These are phyloP conservation scores for Lamprotornis superbus DNA, from an alignment of 2,113 vertebrate species.

Conservation along the genomic window DNA sequence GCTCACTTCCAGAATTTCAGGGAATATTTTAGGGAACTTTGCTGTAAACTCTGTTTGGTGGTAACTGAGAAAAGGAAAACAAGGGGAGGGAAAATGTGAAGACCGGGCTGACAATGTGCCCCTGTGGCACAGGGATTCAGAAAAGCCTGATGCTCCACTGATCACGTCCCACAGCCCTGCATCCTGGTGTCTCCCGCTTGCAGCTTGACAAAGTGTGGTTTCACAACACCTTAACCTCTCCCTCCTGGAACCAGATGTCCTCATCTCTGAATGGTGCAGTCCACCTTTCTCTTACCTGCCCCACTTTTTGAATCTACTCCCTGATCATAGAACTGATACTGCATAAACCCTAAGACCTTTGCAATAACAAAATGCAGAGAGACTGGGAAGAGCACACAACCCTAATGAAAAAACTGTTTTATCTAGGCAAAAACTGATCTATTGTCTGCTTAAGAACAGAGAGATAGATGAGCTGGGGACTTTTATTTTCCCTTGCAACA, in stretches of 20 bases:
- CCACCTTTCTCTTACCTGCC: not conserved
- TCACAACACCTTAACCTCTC: not conserved
- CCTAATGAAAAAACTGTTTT: not conserved
- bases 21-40: not conserved
- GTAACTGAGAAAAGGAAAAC: not conserved
- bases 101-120: not conserved
- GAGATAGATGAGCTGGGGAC: not conserved
- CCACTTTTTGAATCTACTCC: not conserved
- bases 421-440: not conserved
- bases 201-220: not conserved
- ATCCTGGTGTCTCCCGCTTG: not conserved
- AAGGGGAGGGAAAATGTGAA: rapidly evolving
- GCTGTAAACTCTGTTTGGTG: not conserved
- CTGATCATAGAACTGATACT: not conserved
- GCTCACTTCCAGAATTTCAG: not conserved
- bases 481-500: not conserved
- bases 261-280: not conserved
- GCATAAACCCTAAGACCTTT: not conserved
- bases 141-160: not conserved
- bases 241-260: not conserved
- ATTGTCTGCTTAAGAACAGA: not conserved
- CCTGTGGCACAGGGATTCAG: not conserved
- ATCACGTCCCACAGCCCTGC: not conserved
- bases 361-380: rapidly evolving
- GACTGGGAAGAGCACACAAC: not conserved